Base-by-base conservation (phyloP, 2,797 vertebrate species). In the Novumbra hubbsi region DNA sequence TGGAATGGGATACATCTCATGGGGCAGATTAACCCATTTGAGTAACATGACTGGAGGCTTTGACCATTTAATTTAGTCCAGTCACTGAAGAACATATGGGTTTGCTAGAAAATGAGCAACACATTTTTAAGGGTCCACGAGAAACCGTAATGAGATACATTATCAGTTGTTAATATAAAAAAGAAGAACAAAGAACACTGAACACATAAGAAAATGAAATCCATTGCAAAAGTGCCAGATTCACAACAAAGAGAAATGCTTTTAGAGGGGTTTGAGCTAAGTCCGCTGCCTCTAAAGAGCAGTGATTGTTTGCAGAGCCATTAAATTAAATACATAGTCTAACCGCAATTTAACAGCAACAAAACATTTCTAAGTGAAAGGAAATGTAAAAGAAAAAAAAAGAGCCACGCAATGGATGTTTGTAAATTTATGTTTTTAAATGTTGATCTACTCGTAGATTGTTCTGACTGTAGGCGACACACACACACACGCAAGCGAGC, bases 301-400 rank as follows among this genome's bases (percentile, higher is more conserved):
- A 91, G 88, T 86, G 88, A 93, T 93, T 90, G 90, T 87, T 93
- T 88, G 89, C 92, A 93, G 90, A 91, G 88, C 87, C 87, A 88
- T 81, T 85, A 88, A 89, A 93, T 93, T 92, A 92, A 91, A 92
- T 86, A 87, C 82, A 88, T 75, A 83, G 87, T 87, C 86, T 90
- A 91, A 90, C 87, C 75, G 66, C 88, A 87, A 90, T 90, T 84
- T 81, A 81, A 90, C 89, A 85, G 85, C 88, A 93, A 92, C 89
- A 91, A 91, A 93, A 90, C 87, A 91, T 89, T 84, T 91, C 81
- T 77, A 73, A 78, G 87, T 82, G 85, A 77, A 82, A 87, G 84
- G 75, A 87, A 89, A 90, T 88, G 89, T 86, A 85, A 73, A 86
- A 88, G 84, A 81, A 81, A 89, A 91, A 89, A 64, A 81, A 85